These are phyloP conservation scores for Galeruca laticollis DNA, from an alignment of 2,888 invertebrate genomes.

Conservation along the genomic window DNA sequence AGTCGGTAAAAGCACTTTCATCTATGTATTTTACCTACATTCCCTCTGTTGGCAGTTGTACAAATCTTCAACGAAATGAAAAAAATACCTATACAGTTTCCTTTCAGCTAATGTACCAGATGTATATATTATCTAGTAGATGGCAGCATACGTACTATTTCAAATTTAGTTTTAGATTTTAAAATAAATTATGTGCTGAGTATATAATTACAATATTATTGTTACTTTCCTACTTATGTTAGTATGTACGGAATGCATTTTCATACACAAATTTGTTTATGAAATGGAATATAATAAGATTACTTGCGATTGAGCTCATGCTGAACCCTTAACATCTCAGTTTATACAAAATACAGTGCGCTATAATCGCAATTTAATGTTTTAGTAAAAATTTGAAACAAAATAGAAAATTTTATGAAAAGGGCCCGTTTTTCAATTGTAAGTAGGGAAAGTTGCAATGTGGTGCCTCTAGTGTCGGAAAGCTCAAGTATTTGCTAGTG, in stretches of 20 bases:
- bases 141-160: background rate
- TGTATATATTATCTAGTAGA: background rate
- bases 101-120: background rate
- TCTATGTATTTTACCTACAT: slow-evolving; percentile 33
- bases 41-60: slow-evolving; percentile 13
- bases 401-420: background rate
- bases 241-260: background rate
- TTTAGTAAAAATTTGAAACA: background rate
- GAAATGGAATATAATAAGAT: background rate
- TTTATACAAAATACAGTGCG: too few relatives aligned
- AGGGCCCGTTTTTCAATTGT: background rate
- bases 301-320: background rate
- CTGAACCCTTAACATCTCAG: too few relatives aligned
- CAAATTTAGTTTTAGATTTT: background rate
- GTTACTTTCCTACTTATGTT: background rate
- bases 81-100: background rate
- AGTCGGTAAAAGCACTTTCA: slow-evolving; percentile 48
- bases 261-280: background rate
- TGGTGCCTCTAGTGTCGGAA: slow-evolving; percentile 56
- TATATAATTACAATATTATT: background rate
- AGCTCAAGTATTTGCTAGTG: slow-evolving; percentile 56
- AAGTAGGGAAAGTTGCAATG: slow-evolving; percentile 4
- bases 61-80: background rate
- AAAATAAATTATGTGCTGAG: background rate
- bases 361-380: background rate